Evolutionary conservation across 2,113 vertebrate genomes (phyloP).

Genomic region (Dicrurus megarhynchus): DNA sequence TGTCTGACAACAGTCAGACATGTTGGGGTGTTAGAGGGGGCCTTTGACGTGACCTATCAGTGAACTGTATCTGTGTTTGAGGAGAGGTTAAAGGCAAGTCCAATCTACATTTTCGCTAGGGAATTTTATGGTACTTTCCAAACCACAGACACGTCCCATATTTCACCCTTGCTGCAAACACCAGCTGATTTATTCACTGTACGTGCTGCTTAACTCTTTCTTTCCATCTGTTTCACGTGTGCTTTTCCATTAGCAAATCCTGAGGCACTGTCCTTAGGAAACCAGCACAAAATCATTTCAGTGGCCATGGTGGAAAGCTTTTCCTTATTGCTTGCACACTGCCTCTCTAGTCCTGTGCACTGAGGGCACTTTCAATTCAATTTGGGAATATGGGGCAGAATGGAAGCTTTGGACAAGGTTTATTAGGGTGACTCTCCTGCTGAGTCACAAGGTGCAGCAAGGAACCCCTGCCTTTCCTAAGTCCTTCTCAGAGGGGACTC

Average conservation of each 20-base stretch:
- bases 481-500: neutral
- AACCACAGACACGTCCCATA: neutral
- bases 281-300: neutral
- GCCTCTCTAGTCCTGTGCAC: neutral
- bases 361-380: neutral
- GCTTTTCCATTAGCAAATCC: slow-evolving; percentile 4
- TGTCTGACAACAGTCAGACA: neutral
- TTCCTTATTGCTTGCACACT: neutral
- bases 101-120: neutral
- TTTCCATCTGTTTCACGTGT: neutral
- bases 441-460: neutral
- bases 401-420: neutral
- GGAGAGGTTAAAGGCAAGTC: slow-evolving; percentile 8
- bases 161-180: neutral
- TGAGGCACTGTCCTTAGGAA: neutral
- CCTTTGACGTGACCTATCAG: neutral
- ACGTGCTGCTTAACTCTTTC: neutral
- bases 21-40: neutral
- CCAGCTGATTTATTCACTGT: neutral
- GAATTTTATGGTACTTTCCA: neutral
- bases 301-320: neutral
- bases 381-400: neutral
- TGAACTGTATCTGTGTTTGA: neutral
- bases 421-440: neutral
- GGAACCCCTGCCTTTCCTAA: neutral